Percentiles rank a stretch among this genome's conserved stretches.
Conservation (phyloP, 1,140 invertebrate species). For the Drosophila simulans region DNA sequence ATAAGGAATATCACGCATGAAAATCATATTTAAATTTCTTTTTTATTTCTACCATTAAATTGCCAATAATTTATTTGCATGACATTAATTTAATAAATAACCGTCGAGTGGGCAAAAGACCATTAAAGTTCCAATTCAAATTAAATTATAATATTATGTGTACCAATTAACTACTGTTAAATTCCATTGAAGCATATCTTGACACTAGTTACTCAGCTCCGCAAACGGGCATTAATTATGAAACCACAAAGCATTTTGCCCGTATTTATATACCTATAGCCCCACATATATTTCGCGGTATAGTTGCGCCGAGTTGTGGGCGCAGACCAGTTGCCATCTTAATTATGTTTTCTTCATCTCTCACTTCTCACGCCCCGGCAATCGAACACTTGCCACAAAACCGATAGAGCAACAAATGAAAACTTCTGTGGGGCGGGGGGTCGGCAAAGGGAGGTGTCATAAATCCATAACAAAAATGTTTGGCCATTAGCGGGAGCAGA, state of each 20-base stretch:
- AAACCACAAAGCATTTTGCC: conserved; percentile 8
- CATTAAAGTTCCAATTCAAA: neutral
- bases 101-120: too few species aligned
- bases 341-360: conserved; percentile 53
- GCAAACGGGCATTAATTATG: conserved; percentile 23
- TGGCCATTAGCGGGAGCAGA: conserved; percentile 55
- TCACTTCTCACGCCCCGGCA: conserved; percentile 49
- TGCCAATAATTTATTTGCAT: too few species aligned
- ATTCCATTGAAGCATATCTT: neutral
- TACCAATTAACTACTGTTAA: neutral
- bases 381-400: conserved; percentile 45
- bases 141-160: neutral
- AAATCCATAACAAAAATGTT: conserved; percentile 74
- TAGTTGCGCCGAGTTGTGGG: conserved; percentile 2
- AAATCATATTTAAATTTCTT: too few species aligned
- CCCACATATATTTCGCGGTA: neutral
- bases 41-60: too few species aligned
- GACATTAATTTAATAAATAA: too few species aligned
- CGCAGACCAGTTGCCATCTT: conserved; percentile 15
- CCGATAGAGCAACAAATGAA: conserved; percentile 62
- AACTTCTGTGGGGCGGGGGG: conserved; percentile 1
- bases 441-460: conserved; percentile 39
- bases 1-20: neutral
- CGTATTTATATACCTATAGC: neutral
- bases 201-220: neutral